These are phyloP conservation scores for Aplocera efformata DNA, from an alignment of 2,888 invertebrate species.

Conservation along the genomic window DNA sequence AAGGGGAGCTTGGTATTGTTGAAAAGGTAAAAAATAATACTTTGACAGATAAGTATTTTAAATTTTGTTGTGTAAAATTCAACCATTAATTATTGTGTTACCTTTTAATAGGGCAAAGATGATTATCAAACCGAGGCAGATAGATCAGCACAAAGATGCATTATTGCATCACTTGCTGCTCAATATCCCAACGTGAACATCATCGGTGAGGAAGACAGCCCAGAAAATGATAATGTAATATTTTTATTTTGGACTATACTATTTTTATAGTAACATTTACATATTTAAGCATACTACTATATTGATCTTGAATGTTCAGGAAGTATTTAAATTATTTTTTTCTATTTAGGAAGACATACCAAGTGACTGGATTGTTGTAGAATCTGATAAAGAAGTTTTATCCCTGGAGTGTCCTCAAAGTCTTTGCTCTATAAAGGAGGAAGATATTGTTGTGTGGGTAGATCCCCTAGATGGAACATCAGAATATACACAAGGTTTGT, in stretches of 20 bases:
- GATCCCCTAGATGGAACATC: slow-evolving; percentile 99
- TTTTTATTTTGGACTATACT: too few relatives aligned
- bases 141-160: slow-evolving; percentile 95
- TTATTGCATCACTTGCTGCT: slow-evolving; percentile 90
- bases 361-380: slow-evolving; percentile 88
- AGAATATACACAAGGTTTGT: slow-evolving; percentile 95
- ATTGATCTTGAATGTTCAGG: too few relatives aligned
- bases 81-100: neutral
- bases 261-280: too few relatives aligned
- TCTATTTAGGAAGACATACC: slow-evolving; percentile 70
- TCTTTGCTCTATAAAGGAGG: slow-evolving; percentile 82
- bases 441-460: slow-evolving; percentile 97
- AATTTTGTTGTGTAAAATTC: neutral
- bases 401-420: slow-evolving; percentile 84
- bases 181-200: slow-evolving; percentile 92
- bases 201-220: slow-evolving; percentile 94
- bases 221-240: slow-evolving; percentile 75
- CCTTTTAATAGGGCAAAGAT: slow-evolving; percentile 85
- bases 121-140: slow-evolving; percentile 99
- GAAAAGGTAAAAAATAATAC: slow-evolving; percentile 85
- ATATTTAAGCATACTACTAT: too few relatives aligned
- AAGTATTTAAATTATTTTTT: too few relatives aligned
- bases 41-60: neutral
- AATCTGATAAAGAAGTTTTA: slow-evolving; percentile 84
- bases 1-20: slow-evolving; percentile 94